Evolutionary conservation across 2,888 invertebrate species (phyloP), one percentile per base, ranked within the genome.

Genomic region (Epistrophe eligans): DNA sequence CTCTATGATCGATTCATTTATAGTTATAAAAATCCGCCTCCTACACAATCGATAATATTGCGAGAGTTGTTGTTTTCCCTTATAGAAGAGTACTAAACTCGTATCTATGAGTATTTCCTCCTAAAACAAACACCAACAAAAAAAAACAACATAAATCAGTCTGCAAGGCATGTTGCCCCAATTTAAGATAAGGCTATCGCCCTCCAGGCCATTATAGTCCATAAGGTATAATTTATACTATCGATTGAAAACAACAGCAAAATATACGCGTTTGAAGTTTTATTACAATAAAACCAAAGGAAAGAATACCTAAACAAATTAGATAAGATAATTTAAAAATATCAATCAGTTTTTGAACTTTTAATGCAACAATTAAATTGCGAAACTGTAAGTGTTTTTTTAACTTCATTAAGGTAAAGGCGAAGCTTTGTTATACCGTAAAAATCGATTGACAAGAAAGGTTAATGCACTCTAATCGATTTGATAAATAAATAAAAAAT

Each of bases 291-390:
- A 50, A 38, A 48, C 24, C 13, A n/a, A 19, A 45, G 19, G 8
- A 50, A 67, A 38, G 11, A 67, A 50, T 32, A 66, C 19, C 24
- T 24, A n/a, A n/a, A 24, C 24, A 50, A 67, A 50, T 32, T 19
- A 50, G 84, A 81, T 85, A 85, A 85, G 81, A 74, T 62, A 81
- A 35, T 64, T 35, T 38, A 15, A 43, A 28, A 28, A 32, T 35
- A 58, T 50, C 64, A 57, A 45, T 73, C 72, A 72, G 48, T 35
- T 17, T 24, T 52, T 72, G 40, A 73, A 64, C 71, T 35, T 24
- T 17, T 17, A 48, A 58, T 45, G 32, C 35, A 57, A 48, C 48
- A 38, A 15, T 67, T 19, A 24, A 64, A 57, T 81, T 82, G 77
- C 82, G 58, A 81, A 81, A 81, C 60, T 13, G 35, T 28, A 43